A percentile compares a stretch with the other conserved stretches of the same genome.
Conservation (phyloP, 2,888 invertebrate genomes). For the Torymus aiolomorphi region DNA sequence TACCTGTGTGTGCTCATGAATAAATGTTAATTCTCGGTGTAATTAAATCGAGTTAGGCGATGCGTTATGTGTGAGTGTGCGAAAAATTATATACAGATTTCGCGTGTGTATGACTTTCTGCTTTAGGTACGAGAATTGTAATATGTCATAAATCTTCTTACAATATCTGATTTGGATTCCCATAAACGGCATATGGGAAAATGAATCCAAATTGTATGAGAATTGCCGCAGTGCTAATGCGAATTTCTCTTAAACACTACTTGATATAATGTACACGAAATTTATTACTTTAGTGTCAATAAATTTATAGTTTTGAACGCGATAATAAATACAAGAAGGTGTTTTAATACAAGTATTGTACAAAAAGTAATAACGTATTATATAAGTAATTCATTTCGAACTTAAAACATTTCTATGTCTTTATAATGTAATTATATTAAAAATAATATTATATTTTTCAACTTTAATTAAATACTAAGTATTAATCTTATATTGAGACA, state of each 20-base stretch:
- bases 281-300: background rate
- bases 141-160: conserved; percentile 35
- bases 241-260: conserved; percentile 2
- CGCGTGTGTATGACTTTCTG: no score
- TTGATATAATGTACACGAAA: background rate
- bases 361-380: no score
- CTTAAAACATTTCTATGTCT: no score
- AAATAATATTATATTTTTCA: no score
- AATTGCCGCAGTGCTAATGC: background rate
- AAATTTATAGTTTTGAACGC: no score
- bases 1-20: conserved; percentile 33
- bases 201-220: conserved; percentile 33
- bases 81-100: conserved; percentile 18
- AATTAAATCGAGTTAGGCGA: conserved; percentile 28
- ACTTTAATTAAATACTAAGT: no score
- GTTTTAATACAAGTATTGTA: no score
- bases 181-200: conserved; percentile 13
- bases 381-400: no score
- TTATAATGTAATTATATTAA: no score
- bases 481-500: no score
- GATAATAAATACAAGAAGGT: no score
- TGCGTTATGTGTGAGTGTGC: background rate
- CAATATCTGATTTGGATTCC: conserved; percentile 28
- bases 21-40: conserved; percentile 42
- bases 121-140: background rate